Evolutionary conservation across 1,140 invertebrate genomes (phyloP).

Genomic region (Nymphalis io): DNA sequence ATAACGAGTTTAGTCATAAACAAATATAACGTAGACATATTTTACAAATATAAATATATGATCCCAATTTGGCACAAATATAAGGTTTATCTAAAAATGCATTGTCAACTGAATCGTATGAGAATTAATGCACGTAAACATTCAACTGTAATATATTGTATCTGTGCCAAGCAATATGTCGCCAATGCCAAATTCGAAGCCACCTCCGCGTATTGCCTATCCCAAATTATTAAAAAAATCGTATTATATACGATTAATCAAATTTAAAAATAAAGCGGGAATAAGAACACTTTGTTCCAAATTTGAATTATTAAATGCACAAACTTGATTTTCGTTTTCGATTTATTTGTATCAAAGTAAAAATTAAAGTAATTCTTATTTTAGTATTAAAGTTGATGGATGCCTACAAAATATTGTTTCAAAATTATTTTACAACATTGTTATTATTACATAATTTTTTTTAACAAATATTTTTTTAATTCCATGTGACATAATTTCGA

Average conservation of each 20-base stretch:
- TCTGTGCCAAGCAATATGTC: conserved; percentile 56
- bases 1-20: not conserved
- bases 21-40: not conserved
- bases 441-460: too few relatives aligned
- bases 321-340: too few relatives aligned
- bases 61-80: conserved; percentile 34
- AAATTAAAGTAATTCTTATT: not conserved
- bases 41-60: conserved; percentile 1
- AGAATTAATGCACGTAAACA: conserved; percentile 59
- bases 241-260: too few relatives aligned
- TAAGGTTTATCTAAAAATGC: conserved; percentile 31
- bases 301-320: not conserved
- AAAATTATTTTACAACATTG: too few relatives aligned
- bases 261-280: too few relatives aligned
- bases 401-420: not conserved
- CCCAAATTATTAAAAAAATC: conserved; percentile 2
- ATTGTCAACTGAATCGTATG: conserved; percentile 42
- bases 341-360: too few relatives aligned
- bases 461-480: conserved; percentile 4
- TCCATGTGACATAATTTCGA: conserved; percentile 24
- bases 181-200: conserved; percentile 16
- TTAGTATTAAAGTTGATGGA: not conserved
- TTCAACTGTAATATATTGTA: conserved; percentile 57
- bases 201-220: conserved; percentile 16
- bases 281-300: too few relatives aligned